These are phyloP conservation scores for Chromobotia macracanthus DNA, from an alignment of 2,797 vertebrate genomes.

Conservation along the genomic window DNA sequence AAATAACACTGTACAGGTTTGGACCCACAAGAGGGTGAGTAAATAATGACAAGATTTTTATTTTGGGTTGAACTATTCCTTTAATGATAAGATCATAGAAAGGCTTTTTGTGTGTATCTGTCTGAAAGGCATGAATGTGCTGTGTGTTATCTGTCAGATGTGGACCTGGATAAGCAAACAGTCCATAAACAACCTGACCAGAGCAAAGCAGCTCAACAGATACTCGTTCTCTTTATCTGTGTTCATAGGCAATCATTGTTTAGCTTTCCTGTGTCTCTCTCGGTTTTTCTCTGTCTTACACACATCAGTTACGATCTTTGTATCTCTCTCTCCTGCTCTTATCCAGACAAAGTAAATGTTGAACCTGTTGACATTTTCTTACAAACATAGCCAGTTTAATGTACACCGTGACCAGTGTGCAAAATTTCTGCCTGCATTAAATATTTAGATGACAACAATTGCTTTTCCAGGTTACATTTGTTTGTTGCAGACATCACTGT, in stretches of 20 bases:
- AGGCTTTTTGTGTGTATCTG: neutral
- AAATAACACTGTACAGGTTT: too few species aligned
- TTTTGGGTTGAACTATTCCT: neutral
- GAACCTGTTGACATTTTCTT: neutral
- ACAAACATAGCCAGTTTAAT: too few species aligned
- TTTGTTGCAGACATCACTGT: too few species aligned
- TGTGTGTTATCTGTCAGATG: conserved; percentile 37
- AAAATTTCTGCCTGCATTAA: too few species aligned
- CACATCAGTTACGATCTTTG: neutral
- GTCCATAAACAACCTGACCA: conserved; percentile 28
- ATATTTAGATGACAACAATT: neutral
- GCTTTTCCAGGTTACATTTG: neutral
- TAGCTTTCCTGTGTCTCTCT: neutral
- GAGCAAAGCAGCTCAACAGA: conserved; percentile 26
- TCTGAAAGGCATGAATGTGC: conserved; percentile 16
- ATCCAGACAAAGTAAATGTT: neutral
- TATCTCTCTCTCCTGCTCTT: neutral
- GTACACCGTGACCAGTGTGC: too few species aligned
- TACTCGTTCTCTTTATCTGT: neutral
- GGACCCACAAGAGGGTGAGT: too few species aligned
- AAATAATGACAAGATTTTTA: neutral
- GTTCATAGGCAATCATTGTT: neutral
- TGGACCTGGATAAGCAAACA: conserved; percentile 31
- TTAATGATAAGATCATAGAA: neutral
- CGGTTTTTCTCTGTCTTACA: neutral